A percentile compares a stretch with the other conserved stretches of the same genome.
Conservation (phyloP, 2,888 invertebrate species). For the Eristalis arbustorum region DNA sequence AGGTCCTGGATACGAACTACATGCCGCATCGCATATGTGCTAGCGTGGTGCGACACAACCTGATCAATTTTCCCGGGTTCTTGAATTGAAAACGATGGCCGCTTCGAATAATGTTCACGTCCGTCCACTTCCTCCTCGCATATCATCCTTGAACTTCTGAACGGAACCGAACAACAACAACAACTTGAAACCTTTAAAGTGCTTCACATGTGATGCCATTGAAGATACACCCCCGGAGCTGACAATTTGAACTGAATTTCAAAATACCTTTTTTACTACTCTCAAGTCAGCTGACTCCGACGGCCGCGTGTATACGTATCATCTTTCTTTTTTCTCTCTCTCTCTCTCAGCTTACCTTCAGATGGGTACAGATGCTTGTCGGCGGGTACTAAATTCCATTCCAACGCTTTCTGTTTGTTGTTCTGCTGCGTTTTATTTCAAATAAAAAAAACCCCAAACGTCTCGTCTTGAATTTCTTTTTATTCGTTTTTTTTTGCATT, state of each 20-base stretch:
- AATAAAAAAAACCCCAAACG: neutral
- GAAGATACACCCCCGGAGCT: neutral
- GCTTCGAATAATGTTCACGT: no score
- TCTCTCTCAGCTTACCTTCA: slow-evolving; percentile 5
- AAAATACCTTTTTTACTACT: slow-evolving; percentile 7
- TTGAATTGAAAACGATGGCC: no score
- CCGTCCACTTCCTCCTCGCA: neutral
- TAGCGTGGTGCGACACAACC: no score
- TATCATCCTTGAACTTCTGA: neutral
- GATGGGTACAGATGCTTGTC: slow-evolving; percentile 16
- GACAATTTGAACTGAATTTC: slow-evolving; percentile 36
- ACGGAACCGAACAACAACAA: neutral
- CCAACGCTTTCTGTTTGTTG: slow-evolving; percentile 13
- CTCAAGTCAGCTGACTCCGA: slow-evolving; percentile 35
- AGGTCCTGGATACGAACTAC: no score
- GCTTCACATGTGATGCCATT: neutral
- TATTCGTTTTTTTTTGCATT: slow-evolving; percentile 10
- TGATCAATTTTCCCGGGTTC: no score
- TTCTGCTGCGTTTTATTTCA: neutral
- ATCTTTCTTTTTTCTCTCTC: neutral
- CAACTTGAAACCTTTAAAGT: neutral
- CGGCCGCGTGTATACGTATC: neutral
- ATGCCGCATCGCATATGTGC: no score
- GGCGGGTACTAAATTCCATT: slow-evolving; percentile 32
- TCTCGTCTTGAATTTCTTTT: neutral